These are phyloP conservation scores for Amblyjoppa proteus DNA, from an alignment of 2,888 invertebrate genomes.

Conservation along the genomic window DNA sequence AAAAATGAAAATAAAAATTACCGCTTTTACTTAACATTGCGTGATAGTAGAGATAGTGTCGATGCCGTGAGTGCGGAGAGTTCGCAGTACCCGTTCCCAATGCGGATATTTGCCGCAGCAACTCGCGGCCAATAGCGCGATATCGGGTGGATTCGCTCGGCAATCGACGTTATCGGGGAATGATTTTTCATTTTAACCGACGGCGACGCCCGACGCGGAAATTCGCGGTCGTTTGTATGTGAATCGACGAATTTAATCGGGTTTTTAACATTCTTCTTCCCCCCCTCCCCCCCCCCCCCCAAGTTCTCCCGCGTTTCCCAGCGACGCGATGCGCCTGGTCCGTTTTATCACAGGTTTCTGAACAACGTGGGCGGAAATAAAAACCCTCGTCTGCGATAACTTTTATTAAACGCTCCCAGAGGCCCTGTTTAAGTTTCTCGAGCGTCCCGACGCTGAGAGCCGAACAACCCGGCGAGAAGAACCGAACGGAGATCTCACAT, in stretches of 20 bases:
- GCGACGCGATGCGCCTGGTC: conserved; percentile 9
- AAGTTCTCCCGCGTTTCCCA: conserved; percentile 1
- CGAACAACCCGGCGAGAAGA: background rate
- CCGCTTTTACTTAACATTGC: background rate
- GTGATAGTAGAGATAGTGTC: background rate
- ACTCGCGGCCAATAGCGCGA: conserved; percentile 63
- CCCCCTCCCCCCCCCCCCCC: background rate
- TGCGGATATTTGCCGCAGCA: background rate
- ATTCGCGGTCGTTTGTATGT: conserved; percentile 71
- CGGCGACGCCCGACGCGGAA: conserved; percentile 51
- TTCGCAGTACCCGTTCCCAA: conserved; percentile 69
- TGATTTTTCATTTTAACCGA: conserved; percentile 72
- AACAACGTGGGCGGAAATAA: conserved; percentile 68
- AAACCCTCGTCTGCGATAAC: conserved; percentile 35
- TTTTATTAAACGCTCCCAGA: conserved; percentile 33
- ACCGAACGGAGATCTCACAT: background rate
- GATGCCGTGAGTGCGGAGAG: conserved; percentile 10
- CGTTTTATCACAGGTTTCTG: conserved; percentile 52
- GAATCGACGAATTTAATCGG: conserved; percentile 63
- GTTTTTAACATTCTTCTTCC: conserved; percentile 10
- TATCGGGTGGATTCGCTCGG: conserved; percentile 56
- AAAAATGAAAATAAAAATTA: background rate
- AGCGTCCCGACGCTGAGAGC: background rate
- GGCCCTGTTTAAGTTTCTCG: conserved; percentile 3
- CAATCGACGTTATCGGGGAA: conserved; percentile 55